Evolutionary conservation across 2,888 invertebrate genomes (phyloP), one percentile per base, ranked within the genome.

Genomic region (Galeopsomyia nigrocyanea): DNA sequence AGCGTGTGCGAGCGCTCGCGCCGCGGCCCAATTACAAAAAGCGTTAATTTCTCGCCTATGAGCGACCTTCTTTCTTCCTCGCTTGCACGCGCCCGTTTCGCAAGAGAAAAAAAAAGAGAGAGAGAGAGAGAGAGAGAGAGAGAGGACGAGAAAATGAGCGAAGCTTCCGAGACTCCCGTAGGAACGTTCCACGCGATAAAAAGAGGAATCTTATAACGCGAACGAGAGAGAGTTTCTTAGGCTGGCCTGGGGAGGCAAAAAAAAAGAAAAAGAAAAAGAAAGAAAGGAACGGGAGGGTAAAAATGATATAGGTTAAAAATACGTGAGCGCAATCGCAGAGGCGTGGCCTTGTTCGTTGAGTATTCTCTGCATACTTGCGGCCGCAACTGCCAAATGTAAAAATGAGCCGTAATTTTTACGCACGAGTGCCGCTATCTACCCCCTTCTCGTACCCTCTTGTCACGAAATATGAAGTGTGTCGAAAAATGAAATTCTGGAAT

Each of bases 291-390:
- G 22, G 16, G 77, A 78, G 76, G 78, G 75, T 77, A 77, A 79
- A 82, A 79, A 82, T 82, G 82, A 82, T 81, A 79, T 81, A 81
- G 82, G 79, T 80, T 75, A 78, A 81, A 80, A 80, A 76, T 80
- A 82, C 82, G 82, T 81, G 82, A 81, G 79, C 71, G 67, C 79
- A 80, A 82, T 82, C 75, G 77, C 73, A 78, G 76, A 67, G 68
- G 77, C 78, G 76, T 62, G 72, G 71, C 68, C 39, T 39, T 21
- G 46, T 50, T 47, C 51, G 39, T 46, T 60, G 53, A 16, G 39
- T 63, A 63, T 63, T 63, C 63, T 19, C 63, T 63, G 63, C 63
- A 63, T 63, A 63, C 39, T 63, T 53, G 26, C 2, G n/a, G 53
- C 19, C 7, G 53, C 39, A 53, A 53, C 63, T 53, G 53, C 39